Base-by-base conservation (phyloP, 2,113 vertebrate genomes). In the Microcebus tavaratra region DNA sequence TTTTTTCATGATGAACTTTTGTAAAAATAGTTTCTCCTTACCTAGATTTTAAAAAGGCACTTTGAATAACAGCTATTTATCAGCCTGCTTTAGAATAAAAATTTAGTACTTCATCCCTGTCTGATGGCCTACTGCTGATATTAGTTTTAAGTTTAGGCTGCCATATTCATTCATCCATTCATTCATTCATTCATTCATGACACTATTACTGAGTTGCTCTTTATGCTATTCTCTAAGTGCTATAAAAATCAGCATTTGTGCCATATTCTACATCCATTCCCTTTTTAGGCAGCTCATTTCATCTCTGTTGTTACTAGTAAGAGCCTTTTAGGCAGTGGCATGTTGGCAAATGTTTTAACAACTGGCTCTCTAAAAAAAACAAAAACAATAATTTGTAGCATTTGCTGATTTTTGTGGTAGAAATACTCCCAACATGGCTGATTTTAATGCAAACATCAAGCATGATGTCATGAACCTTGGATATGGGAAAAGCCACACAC, bases 1-100 rank as follows among this genome's bases (percentile, higher is more conserved):
- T 55, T 53, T 86, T 86, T 73, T 90, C 15, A 90, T 50, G 36
- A 86, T 78, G 5, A 18, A 55, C 42, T 83, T 76, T 57, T 45
- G 0, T 13, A 23, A 20, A 29, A 68, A 75, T 29, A 23, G 6
- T 70, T 85, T 67, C 42, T 83, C 3, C 34, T 73, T 86, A 76
- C 34, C 7, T 75, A 89, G 50, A 85, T 61, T 68, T 90, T 67
- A 67, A 92, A 83, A 91, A 83, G 36, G 68, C 78, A 29, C 48
- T 89, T 82, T 79, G 73, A 88, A 95, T 1, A 83, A 20, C 23
- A 84, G 42, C 15, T 34, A 57, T 53, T 82, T 84, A 59, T 88
- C 10, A 59, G 21, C 8, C 17, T 72, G 4, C 18, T 68, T 93
- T 59, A 86, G 55, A 78, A 87, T 82, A 92, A 81, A 42, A 86